Evolutionary conservation across 1,140 invertebrate genomes (phyloP).

Genomic region (Drosophila chauvacae): DNA sequence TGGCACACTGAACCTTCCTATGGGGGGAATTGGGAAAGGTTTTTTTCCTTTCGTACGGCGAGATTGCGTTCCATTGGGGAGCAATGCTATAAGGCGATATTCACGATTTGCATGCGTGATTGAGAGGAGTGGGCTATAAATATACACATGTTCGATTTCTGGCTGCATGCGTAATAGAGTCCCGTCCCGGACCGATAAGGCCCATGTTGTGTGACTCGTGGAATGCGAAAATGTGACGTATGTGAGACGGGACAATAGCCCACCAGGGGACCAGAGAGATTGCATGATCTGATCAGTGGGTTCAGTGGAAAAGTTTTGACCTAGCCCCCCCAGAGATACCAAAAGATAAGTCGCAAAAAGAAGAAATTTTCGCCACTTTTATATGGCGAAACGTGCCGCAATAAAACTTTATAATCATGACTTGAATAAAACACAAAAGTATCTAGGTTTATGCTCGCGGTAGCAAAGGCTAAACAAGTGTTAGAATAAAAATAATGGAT

Average conservation of each 20-base stretch:
- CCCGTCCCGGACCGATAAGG: constrained; percentile 49
- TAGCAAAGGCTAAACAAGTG: constrained; percentile 1
- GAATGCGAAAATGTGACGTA: constrained; percentile 50
- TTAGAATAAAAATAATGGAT: constrained; percentile 15
- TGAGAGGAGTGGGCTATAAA: constrained; percentile 48
- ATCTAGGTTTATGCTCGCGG: background rate
- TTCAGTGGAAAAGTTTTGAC: constrained; percentile 65
- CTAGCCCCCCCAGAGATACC: constrained; percentile 21
- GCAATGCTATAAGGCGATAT: constrained; percentile 22
- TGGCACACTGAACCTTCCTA: constrained; percentile 66
- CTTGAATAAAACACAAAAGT: constrained; percentile 19
- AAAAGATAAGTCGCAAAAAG: constrained; percentile 16
- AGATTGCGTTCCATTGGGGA: constrained; percentile 45
- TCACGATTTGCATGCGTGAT: constrained; percentile 65
- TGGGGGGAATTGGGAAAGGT: constrained; percentile 24
- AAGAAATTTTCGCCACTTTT: constrained; percentile 1
- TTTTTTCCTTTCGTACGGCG: constrained; percentile 19
- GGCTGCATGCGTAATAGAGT: constrained; percentile 47
- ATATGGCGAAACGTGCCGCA: background rate
- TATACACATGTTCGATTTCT: constrained; percentile 44
- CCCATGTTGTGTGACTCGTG: constrained; percentile 20
- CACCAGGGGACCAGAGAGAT: background rate
- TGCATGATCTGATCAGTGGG: constrained; percentile 10
- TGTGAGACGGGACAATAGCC: constrained; percentile 33
- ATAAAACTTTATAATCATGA: constrained; percentile 29